phyloP scores from a whole-genome alignment of 2,888 invertebrate genomes.

The Lasioglossum pauxillum region DNA sequence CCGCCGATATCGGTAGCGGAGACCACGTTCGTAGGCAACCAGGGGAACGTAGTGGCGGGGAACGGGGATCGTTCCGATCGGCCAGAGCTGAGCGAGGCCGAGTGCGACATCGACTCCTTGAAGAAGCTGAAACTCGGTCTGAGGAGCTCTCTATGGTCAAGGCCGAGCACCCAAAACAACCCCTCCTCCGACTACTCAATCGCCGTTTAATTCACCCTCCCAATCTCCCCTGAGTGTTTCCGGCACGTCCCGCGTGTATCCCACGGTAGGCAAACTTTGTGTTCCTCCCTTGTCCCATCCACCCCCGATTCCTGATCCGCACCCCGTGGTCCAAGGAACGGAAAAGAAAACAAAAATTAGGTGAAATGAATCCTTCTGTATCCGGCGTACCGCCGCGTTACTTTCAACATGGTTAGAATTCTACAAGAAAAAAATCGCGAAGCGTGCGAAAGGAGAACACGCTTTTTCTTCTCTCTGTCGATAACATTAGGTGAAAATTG shows the following conservation, averaged over 20 bases:
- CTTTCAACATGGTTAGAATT: constrained; percentile 39
- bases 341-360: constrained; percentile 43
- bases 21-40: constrained; percentile 85
- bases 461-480: constrained; percentile 52
- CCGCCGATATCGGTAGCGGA: constrained; percentile 88
- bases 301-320: neutral
- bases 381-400: constrained; percentile 51
- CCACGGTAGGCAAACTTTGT: constrained; percentile 42
- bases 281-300: neutral
- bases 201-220: constrained; percentile 86
- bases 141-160: constrained; percentile 89
- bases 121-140: constrained; percentile 90
- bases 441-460: constrained; percentile 21
- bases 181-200: constrained; percentile 91
- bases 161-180: constrained; percentile 87
- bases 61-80: constrained; percentile 84
- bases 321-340: constrained; percentile 60
- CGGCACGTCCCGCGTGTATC: constrained; percentile 31
- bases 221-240: constrained; percentile 34
- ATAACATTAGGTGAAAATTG: constrained; percentile 64
- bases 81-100: constrained; percentile 89
- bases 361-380: constrained; percentile 61
- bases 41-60: constrained; percentile 72
- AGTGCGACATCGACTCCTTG: constrained; percentile 90
- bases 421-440: constrained; percentile 4